Conservation (phyloP, 2,797 vertebrate species). For the Aselliscus stoliczkanus region DNA sequence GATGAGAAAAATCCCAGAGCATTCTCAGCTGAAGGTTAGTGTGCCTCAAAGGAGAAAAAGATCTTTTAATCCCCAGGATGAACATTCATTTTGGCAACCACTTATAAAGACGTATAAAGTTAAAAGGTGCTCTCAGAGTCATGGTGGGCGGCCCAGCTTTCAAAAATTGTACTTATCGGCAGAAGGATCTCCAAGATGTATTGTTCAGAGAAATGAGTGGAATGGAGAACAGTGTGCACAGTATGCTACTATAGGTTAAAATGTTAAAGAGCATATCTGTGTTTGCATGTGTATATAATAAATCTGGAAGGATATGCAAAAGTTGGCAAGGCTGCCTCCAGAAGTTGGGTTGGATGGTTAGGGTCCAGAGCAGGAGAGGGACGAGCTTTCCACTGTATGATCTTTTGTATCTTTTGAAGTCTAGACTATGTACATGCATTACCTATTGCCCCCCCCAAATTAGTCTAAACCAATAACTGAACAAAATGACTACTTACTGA, state of each 20-base stretch:
- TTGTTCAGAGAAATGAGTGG: not conserved
- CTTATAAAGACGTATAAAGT: not conserved
- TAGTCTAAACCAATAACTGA: not conserved
- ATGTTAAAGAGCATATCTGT: not conserved
- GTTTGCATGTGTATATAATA: not conserved
- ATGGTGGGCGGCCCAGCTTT: not conserved
- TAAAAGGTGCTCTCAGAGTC: not conserved
- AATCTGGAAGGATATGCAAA: not conserved
- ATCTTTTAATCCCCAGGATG: conserved; percentile 7
- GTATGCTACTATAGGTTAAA: not conserved
- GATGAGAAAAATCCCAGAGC: not conserved
- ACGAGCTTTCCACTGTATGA: not conserved
- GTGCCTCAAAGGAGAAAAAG: conserved; percentile 24
- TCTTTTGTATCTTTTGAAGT: not conserved
- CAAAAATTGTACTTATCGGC: not conserved
- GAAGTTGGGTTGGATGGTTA: not conserved
- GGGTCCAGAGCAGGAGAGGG: not conserved
- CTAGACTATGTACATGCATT: not conserved
- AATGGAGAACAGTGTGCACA: not conserved
- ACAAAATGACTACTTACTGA: not conserved
- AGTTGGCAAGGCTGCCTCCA: not conserved
- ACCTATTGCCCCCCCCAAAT: not conserved
- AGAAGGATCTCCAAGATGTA: not conserved
- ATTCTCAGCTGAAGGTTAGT: not conserved
- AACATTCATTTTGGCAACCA: not conserved